phyloP scores from a whole-genome alignment of 2,888 invertebrate species.

The Platycheirus rosarum region DNA sequence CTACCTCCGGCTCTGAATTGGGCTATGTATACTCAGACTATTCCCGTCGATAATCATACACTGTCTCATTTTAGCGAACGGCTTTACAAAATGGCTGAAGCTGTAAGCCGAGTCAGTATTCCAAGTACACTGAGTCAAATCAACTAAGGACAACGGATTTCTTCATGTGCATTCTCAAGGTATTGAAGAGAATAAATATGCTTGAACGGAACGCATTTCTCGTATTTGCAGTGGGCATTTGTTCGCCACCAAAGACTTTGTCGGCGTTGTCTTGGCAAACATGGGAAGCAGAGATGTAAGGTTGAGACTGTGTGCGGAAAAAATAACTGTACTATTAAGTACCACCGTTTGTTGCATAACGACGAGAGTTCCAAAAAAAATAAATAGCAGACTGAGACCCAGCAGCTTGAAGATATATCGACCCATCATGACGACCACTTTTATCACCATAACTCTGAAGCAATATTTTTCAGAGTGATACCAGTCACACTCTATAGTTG shows the following conservation, averaged over 20 bases:
- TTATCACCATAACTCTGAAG: too few species aligned
- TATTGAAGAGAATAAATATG: background rate
- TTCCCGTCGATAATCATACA: background rate
- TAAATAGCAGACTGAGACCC: background rate
- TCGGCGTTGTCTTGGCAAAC: too few species aligned
- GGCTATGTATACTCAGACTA: conserved; percentile 28
- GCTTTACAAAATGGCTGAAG: conserved; percentile 63
- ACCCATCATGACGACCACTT: too few species aligned
- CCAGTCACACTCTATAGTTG: too few species aligned
- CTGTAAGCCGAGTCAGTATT: conserved; percentile 2
- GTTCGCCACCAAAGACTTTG: too few species aligned
- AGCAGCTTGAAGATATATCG: background rate
- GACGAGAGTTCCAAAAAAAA: background rate
- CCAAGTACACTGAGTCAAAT: too few species aligned
- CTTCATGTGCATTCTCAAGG: too few species aligned
- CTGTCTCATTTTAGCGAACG: conserved; percentile 56
- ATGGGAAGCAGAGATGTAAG: too few species aligned
- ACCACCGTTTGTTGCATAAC: background rate
- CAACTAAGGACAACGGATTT: too few species aligned
- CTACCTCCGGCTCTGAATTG: conserved; percentile 38
- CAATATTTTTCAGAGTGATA: too few species aligned
- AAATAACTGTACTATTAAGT: background rate
- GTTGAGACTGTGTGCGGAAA: too few species aligned
- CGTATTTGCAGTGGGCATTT: too few species aligned
- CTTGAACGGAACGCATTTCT: background rate